Base-by-base conservation (phyloP, 2,113 vertebrate genomes). In the Vidua chalybeata region DNA sequence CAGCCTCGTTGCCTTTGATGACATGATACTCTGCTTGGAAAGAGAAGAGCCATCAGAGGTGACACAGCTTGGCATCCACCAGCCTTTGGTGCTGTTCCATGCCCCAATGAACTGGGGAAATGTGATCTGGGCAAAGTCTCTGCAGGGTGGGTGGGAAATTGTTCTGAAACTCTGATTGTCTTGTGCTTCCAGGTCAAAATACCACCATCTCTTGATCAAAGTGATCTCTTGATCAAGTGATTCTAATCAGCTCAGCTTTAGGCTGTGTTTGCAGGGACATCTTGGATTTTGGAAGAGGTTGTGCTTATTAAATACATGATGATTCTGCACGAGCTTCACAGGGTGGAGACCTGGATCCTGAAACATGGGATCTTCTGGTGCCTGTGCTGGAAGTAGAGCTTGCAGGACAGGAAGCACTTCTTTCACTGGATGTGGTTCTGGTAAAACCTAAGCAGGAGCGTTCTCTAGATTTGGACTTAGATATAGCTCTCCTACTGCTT, bases 71-170 rank as follows among this genome's bases (percentile, higher is more conserved):
- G 92, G 90, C 92, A 87, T 37, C 72, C 0, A 1, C 48, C 84
- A 68, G 62, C 66, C 66, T 88, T 82, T 93, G 66, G 92, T 93
- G 94, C 88, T 90, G 82, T 94, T 95, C 94, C 92, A 87, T 90
- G 92, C 54, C 90, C 75, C 9, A 19, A 51, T 39, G 69, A 93
- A 74, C 91, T 14, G 81, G 84, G 89, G 91, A 96, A 96, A 94
- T 10, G 48, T 0, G 43, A 94, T 93, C 91, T 91, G 73, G 87
- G 89, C 64, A 55, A 84, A 84, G 67, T 7, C 64, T 80, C 56
- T 1, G 39, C 14, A 51, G 95, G 84, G 69, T 63, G 87, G 69
- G 80, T 93, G 91, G 93, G 93, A 93, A 92, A 87, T 91, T 74
- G 48, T 87, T 91, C 91, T 58, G 73, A 71, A 91, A 58, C 56